A percentile compares a stretch with the other conserved stretches of the same genome.
Evolutionary conservation across 2,113 vertebrate species (phyloP).

Genomic region (Dolichallabes microphthalmus): DNA sequence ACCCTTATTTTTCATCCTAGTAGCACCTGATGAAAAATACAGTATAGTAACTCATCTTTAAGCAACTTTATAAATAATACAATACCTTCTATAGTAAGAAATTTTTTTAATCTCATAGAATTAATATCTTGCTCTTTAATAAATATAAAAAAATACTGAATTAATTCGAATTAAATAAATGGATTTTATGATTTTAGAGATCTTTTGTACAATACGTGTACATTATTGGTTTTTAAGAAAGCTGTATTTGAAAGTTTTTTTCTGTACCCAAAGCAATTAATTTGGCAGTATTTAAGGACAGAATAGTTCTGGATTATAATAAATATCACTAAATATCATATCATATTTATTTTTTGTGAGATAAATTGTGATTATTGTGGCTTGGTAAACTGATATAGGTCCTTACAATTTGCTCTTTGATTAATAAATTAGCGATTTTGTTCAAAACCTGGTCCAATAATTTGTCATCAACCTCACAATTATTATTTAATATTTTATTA

Average conservation of each 20-base stretch:
- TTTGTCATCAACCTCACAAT: background rate
- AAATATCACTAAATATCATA: background rate
- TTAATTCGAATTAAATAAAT: too few species aligned
- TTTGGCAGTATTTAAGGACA: background rate
- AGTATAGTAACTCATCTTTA: background rate
- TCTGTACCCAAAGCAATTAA: background rate
- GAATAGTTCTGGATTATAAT: background rate
- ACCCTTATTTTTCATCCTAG: background rate
- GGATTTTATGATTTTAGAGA: background rate
- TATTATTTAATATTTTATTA: background rate
- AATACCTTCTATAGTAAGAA: background rate
- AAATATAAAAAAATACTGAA: background rate
- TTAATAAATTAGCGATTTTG: background rate
- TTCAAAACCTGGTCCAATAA: background rate
- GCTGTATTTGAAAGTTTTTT: background rate
- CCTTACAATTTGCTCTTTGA: background rate
- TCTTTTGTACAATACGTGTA: background rate
- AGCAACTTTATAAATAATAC: background rate
- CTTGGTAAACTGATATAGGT: background rate
- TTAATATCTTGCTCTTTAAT: background rate
- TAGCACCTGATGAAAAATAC: constrained; percentile 11
- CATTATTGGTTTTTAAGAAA: constrained; percentile 3
- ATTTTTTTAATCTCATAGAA: background rate
- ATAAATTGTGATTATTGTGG: background rate
- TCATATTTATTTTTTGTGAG: background rate